phyloP scores from a whole-genome alignment of 2,113 vertebrate genomes.

The Natator depressus region DNA sequence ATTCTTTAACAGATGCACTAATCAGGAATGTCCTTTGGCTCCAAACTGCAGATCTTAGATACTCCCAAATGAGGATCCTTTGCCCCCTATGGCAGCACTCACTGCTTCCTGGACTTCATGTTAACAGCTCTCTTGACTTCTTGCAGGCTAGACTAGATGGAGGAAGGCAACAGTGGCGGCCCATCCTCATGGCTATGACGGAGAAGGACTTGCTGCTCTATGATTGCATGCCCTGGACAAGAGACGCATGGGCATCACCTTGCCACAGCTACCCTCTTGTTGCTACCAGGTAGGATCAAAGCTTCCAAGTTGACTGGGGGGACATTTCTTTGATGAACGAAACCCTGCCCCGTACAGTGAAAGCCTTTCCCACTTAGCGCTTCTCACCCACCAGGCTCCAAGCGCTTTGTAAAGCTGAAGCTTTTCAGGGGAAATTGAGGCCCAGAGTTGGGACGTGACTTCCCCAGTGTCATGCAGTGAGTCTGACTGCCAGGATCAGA shows the following conservation, averaged over 20 bases:
- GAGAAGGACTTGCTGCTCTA: conserved; percentile 96
- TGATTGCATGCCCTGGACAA: conserved; percentile 91
- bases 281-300: conserved; percentile 88
- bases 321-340: not conserved
- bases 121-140: not conserved
- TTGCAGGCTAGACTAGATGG: conserved; percentile 87
- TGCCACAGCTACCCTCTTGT: conserved; percentile 93
- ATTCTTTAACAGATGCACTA: not conserved
- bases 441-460: not conserved
- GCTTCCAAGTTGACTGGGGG: not conserved
- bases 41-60: not conserved
- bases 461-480: not conserved
- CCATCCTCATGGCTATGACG: conserved; percentile 90
- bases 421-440: not conserved
- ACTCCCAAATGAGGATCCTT: not conserved
- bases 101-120: conserved; percentile 17
- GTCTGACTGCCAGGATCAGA: not conserved
- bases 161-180: conserved; percentile 89
- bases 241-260: conserved; percentile 90
- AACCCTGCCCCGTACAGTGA: not conserved
- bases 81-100: not conserved
- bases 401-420: not conserved
- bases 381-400: not conserved
- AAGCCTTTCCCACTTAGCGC: too few relatives aligned
- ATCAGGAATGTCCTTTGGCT: not conserved